Conservation (phyloP, 2,797 vertebrate genomes). For the Anolis apletophallus region DNA sequence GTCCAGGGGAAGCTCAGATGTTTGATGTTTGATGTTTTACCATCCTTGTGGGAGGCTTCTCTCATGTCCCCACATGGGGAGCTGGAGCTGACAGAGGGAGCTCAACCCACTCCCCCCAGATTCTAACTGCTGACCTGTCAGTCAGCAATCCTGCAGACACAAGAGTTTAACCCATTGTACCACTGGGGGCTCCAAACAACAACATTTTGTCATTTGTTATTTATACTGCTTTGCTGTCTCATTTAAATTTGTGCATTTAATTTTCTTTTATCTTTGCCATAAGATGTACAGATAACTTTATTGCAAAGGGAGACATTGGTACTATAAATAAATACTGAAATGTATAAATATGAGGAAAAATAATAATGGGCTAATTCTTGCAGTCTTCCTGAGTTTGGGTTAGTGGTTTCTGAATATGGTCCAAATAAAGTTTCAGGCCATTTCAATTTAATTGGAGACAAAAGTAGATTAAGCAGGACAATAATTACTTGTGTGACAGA, state of each 20-base stretch:
- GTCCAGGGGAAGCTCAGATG: no score
- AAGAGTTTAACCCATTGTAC: no score
- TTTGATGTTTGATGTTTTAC: no score
- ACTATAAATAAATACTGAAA: background rate
- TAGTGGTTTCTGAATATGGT: background rate
- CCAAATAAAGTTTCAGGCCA: background rate
- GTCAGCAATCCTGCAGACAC: no score
- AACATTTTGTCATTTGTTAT: background rate
- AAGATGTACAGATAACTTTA: background rate
- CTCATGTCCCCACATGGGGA: no score
- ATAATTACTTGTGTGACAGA: background rate
- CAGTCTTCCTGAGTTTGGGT: no score
- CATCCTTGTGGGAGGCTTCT: no score
- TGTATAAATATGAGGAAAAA: background rate
- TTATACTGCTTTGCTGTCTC: background rate
- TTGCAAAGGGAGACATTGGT: background rate
- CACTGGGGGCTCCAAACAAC: no score
- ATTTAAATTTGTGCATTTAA: background rate
- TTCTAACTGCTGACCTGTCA: no score
- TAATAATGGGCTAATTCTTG: background rate
- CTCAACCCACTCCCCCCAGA: no score
- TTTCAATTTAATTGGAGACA: constrained; percentile 5
- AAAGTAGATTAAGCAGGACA: constrained; percentile 8
- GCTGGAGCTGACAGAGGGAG: no score
- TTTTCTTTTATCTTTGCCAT: background rate